These are phyloP conservation scores for Edolisoma coerulescens DNA, from an alignment of 2,113 vertebrate genomes.

Conservation along the genomic window DNA sequence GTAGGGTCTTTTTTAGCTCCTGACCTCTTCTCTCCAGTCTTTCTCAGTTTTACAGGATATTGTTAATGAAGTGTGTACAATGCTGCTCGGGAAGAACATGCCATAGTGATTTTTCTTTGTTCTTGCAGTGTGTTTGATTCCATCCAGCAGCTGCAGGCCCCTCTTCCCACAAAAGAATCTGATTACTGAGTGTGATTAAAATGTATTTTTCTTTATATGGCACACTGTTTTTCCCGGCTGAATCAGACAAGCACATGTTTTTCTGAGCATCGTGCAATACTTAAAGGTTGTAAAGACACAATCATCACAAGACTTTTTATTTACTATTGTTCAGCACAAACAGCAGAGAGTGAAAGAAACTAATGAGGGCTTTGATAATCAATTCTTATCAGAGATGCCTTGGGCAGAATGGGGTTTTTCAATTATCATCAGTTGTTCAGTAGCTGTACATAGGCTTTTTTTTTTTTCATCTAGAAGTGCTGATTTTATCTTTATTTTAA, in stretches of 20 bases:
- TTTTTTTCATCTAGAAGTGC: constrained; percentile 18
- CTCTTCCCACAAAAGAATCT: constrained; percentile 44
- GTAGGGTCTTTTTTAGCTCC: neutral
- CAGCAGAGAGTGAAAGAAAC: constrained; percentile 33
- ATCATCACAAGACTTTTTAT: constrained; percentile 44
- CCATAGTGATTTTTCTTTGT: constrained; percentile 6
- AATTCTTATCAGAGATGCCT: constrained; percentile 57
- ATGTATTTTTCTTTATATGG: constrained; percentile 27
- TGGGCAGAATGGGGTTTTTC: constrained; percentile 28
- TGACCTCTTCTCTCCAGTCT: neutral
- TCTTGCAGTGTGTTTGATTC: constrained; percentile 26
- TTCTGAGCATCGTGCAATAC: neutral
- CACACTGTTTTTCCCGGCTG: neutral
- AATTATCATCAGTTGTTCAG: constrained; percentile 57
- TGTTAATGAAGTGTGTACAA: neutral
- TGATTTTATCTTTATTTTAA: constrained; percentile 60
- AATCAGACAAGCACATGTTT: constrained; percentile 20
- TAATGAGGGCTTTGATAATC: constrained; percentile 60
- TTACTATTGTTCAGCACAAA: constrained; percentile 50
- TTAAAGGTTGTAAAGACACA: constrained; percentile 9
- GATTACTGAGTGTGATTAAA: constrained; percentile 49
- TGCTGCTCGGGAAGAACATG: neutral
- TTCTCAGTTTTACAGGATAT: neutral
- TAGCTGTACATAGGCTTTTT: neutral
- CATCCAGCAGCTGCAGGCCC: constrained; percentile 28